Evolutionary conservation across 2,113 vertebrate species (phyloP).

Genomic region (Clarias gariepinus): DNA sequence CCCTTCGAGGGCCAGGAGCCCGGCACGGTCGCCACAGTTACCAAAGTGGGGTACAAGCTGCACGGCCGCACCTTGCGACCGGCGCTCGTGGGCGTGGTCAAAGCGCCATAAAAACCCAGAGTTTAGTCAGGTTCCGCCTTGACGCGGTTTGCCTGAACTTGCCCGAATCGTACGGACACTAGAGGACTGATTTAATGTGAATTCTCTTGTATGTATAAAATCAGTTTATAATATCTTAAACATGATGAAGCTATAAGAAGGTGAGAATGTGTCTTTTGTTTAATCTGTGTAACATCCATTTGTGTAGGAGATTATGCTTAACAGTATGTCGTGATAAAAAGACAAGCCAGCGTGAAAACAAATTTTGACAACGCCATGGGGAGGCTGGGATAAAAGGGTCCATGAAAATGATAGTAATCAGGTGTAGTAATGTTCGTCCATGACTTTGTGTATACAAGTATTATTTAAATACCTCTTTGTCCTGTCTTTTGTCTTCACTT

Average conservation of each 20-base stretch:
- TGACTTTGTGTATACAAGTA: background rate
- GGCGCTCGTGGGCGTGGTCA: conserved; percentile 91
- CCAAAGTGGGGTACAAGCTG: conserved; percentile 95
- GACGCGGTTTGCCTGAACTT: background rate
- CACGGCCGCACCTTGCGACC: conserved; percentile 92
- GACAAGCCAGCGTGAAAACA: background rate
- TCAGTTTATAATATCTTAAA: background rate
- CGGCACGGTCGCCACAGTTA: conserved; percentile 86
- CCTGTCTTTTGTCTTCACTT: background rate
- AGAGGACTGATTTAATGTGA: background rate
- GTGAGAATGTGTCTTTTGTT: background rate
- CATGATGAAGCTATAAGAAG: too few relatives aligned
- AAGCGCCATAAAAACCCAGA: conserved; percentile 72
- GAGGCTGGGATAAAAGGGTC: background rate
- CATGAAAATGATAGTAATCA: background rate
- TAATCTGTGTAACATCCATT: background rate
- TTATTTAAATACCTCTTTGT: background rate
- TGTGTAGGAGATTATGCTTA: background rate
- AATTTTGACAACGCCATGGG: background rate
- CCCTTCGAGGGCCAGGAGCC: conserved; percentile 86
- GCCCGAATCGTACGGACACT: background rate
- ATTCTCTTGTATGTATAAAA: background rate
- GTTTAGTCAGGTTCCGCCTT: background rate
- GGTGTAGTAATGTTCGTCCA: background rate
- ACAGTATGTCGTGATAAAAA: too few relatives aligned